Base-by-base conservation (phyloP, 2,888 invertebrate species). In the Philereme vetulata region DNA sequence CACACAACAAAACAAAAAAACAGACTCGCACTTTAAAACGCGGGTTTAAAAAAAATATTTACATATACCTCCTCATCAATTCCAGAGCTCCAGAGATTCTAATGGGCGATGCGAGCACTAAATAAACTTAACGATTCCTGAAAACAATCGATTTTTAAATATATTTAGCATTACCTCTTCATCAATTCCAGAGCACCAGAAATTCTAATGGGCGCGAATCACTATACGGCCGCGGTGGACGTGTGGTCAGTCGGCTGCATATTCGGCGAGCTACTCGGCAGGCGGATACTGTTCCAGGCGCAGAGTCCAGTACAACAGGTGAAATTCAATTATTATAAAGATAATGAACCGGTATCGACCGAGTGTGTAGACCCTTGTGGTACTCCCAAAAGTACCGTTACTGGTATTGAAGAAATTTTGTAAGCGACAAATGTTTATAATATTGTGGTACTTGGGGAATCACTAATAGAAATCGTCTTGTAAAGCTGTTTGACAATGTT, bases 241-340 rank as follows among this genome's bases (percentile, higher is more conserved):
- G 98, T 99, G 56, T 99, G 99, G 99, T 98, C 98, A 46, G 99
- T 99, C 48, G 99, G 99, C 49, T 99, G 99, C 90, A 99, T 99
- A 86, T 99, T 99, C 85, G 99, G 99, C 43, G 99, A 99, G 86
- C 94, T 99, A 62, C 94, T 99, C 51, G 98, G 98, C 60, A 93
- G 99, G 67, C 94, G 99, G 76, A 99, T 99, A 75, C 94, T 99
- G 71, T 99, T 99, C 93, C 99, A 99, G 92, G 99, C 99, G 45
- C 98, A 98, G 88, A 98, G 97, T 89, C 99, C 99, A 11, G 97
- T 99, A 68, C 98, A 98, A 88, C 98, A 98, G 95, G 96, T 96
- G 65, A 60, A 40, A 5, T 9, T 5, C 34, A n/a, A 6, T 9
- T n/a, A 7, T 11, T 5, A 10, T 51, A 51, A 8, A 11, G 9